phyloP scores from a whole-genome alignment of 2,113 vertebrate species.

The Pionites leucogaster region DNA sequence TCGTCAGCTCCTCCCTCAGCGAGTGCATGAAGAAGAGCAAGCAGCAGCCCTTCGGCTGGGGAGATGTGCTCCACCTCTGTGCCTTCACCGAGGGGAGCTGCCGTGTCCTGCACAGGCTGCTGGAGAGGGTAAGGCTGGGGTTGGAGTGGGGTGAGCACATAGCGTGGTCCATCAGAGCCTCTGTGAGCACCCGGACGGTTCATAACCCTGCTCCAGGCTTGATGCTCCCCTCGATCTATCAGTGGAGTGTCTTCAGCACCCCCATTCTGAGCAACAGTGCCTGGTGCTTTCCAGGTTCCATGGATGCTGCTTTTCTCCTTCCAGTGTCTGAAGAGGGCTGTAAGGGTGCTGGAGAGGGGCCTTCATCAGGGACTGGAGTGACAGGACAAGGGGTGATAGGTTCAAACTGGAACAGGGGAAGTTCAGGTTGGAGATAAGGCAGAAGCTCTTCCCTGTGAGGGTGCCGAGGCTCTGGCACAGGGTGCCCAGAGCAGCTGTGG shows the following conservation, averaged over 20 bases:
- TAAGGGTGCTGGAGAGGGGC: background rate
- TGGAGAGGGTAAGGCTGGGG: constrained; percentile 40
- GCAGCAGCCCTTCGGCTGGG: background rate
- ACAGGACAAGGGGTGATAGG: background rate
- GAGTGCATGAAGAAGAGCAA: background rate
- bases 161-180: background rate
- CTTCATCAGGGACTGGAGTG: background rate
- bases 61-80: constrained; percentile 72
- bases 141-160: background rate
- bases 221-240: background rate
- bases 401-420: background rate
- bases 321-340: background rate
- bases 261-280: rapidly evolving
- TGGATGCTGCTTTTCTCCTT: rapidly evolving
- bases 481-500: background rate
- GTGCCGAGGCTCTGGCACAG: background rate
- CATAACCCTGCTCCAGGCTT: background rate
- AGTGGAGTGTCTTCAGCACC: rapidly evolving
- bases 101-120: constrained; percentile 55
- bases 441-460: background rate
- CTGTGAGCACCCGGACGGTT: background rate
- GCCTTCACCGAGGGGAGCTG: constrained; percentile 79
- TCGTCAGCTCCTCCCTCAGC: constrained; percentile 73
- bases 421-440: background rate
- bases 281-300: rapidly evolving